A percentile compares a stretch with the other conserved stretches of the same genome.
Evolutionary conservation across 2,797 vertebrate genomes (phyloP).

Genomic region (Microctenopoma stevenorrisi): DNA sequence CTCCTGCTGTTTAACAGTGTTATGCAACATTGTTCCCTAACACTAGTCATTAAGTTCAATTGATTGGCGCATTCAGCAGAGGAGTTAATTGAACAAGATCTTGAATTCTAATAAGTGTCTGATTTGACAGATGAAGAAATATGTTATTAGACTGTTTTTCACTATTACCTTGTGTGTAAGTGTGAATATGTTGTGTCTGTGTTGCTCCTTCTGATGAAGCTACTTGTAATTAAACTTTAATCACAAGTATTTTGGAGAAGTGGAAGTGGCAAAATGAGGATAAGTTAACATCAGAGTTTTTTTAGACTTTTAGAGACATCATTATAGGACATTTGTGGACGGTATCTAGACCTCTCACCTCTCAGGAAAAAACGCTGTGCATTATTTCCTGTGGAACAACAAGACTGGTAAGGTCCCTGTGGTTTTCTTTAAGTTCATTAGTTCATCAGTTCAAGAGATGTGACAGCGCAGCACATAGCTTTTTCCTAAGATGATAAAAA

Average conservation of each 20-base stretch:
- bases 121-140: constrained; percentile 70
- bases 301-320: constrained; percentile 67
- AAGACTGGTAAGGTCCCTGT: constrained; percentile 51
- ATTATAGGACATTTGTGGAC: constrained; percentile 65
- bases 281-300: constrained; percentile 62
- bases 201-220: constrained; percentile 60
- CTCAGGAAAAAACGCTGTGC: constrained; percentile 41
- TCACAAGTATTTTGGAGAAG: constrained; percentile 63
- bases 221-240: constrained; percentile 70
- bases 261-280: constrained; percentile 27
- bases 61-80: constrained; percentile 77
- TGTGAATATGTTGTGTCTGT: constrained; percentile 46
- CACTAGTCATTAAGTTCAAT: constrained; percentile 72
- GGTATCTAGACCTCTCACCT: constrained; percentile 65
- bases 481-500: constrained; percentile 18
- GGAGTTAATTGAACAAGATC: constrained; percentile 70
- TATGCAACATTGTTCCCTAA: constrained; percentile 65
- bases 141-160: constrained; percentile 73
- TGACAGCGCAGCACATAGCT: constrained; percentile 50
- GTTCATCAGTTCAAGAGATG: constrained; percentile 26
- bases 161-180: constrained; percentile 68
- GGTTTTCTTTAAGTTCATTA: constrained; percentile 67
- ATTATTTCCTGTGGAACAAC: constrained; percentile 55
- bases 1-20: constrained; percentile 64
- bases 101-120: constrained; percentile 72